Base-by-base conservation (phyloP, 2,113 vertebrate species). In the Cheilinus undulatus region DNA sequence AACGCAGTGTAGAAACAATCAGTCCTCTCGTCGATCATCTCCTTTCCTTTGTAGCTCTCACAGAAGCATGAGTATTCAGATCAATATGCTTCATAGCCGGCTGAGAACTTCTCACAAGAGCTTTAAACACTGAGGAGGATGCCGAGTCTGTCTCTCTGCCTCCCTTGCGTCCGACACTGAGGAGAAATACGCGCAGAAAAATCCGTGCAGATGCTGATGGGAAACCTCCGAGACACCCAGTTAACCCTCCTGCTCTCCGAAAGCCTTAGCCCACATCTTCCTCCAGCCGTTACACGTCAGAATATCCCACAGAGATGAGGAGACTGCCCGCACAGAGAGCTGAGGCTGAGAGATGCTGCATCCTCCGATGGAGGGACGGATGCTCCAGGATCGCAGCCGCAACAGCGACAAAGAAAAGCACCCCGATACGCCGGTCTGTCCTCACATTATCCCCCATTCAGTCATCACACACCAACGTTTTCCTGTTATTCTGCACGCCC, bases 311-410 rank as follows among this genome's bases (percentile, higher is more conserved):
- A 0, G 43, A n/a, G 71, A 52, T 24, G 67, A 64, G 71, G 30
- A 65, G 50, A 27, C 61, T 63, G 78, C 57, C 17, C 66, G 24
- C 57, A 58, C 23, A 13, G 6, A 2, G 75, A 28, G 58, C 42
- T 2, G 48, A 66, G 3, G 45, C 49, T 17, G 17, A 7, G 28
- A 69, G 59, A 20, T 32, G 84, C 83, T 76, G 76, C 81, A 77
- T 82, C 85, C 60, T 76, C 71, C 64, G 60, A 36, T 46, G 36
- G 23, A 68, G 60, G 30, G 6, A 17, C 30, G 8, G 65, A 53
- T 40, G 58, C 66, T 74, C 80, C 82, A 57, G 56, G 67, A 57
- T 49, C 59, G 61, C 75, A 30, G 85, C 68, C 19, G 78, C 63
- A 46, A 57, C 53, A 48, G 43, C 15, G 26, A 68, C n/a, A 6